These are phyloP conservation scores for Clanis bilineata DNA, from an alignment of 2,888 invertebrate genomes.

Conservation along the genomic window DNA sequence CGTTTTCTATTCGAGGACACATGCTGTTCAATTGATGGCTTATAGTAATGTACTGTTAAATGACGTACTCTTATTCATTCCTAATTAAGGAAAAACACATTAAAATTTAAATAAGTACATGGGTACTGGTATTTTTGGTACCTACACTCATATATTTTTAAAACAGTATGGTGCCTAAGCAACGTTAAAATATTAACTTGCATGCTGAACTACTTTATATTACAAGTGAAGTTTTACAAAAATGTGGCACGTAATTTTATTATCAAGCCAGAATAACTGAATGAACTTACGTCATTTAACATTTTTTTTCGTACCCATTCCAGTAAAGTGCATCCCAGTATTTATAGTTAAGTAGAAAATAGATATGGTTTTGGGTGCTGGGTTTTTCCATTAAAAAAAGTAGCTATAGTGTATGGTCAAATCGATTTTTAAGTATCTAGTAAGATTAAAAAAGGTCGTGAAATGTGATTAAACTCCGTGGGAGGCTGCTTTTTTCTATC, in stretches of 20 bases:
- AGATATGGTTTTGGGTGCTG: constrained; percentile 71
- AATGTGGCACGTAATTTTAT: too few species aligned
- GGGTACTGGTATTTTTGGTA: too few species aligned
- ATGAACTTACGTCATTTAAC: constrained; percentile 12
- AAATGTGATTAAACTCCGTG: constrained; percentile 45
- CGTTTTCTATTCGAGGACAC: constrained; percentile 8
- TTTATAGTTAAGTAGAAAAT: constrained; percentile 61
- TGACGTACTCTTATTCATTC: background rate
- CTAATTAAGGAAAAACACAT: background rate
- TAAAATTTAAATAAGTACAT: too few species aligned
- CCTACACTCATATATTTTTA: too few species aligned
- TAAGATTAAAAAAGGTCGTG: constrained; percentile 10
- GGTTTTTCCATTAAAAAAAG: constrained; percentile 47
- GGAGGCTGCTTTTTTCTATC: constrained; percentile 44
- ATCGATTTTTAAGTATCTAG: constrained; percentile 27
- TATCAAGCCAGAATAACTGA: background rate
- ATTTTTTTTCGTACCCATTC: constrained; percentile 43
- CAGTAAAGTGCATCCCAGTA: constrained; percentile 79
- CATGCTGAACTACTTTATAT: too few species aligned
- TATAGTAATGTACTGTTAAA: constrained; percentile 11
- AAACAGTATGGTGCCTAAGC: too few species aligned
- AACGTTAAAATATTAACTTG: too few species aligned
- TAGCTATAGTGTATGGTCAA: constrained; percentile 55
- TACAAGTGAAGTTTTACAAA: background rate
- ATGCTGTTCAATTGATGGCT: constrained; percentile 14